Evolutionary conservation across 2,113 vertebrate genomes (phyloP), one percentile per base, ranked within the genome.

Genomic region (Callopanchax toddi): DNA sequence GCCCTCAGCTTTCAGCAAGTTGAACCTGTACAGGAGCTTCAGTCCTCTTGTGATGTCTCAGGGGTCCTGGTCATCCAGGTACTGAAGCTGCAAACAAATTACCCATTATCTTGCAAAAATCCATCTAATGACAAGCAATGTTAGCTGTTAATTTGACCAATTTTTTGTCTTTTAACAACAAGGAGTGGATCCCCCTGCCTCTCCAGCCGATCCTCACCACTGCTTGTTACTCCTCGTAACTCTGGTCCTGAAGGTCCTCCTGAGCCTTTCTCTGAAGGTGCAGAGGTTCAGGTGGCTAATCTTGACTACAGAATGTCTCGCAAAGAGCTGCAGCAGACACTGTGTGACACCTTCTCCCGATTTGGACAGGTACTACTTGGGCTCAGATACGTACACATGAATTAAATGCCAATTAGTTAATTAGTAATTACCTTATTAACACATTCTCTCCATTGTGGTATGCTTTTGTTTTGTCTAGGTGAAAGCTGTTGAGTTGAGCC

Each of bases 241-340:
- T 72, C 90, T 20, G 79, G 81, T 57, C 71, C 87, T 5, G 81
- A 91, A 7, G 84, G 90, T 50, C 78, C 80, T 26, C 15, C 81
- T 5, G 94, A 96, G 79, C 94, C 95, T 3, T 98, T 96, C 86
- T 94, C 93, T 42, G 95, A 96, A 43, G 95, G 97, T 58, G 93
- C 91, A 6, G 96, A 97, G 32, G 64, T 99, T 77, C 96, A 96
- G 57, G 92, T 99, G 79, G 93, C 94, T 77, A 99, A 99, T 73
- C 67, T 99, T 59, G 97, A 99, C 86, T 98, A 99, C 89, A 93
- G 96, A 67, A 89, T 98, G 78, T 97, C 95, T 60, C 94, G 97
- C 60, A 98, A 98, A 71, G 97, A 98, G 43, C 87, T 99, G 46
- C 95, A 94, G 78, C 96, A 98, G 78, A 92, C 89, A 0, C 82